Conservation (phyloP, 2,888 invertebrate genomes). For the Dynastes grantii region DNA sequence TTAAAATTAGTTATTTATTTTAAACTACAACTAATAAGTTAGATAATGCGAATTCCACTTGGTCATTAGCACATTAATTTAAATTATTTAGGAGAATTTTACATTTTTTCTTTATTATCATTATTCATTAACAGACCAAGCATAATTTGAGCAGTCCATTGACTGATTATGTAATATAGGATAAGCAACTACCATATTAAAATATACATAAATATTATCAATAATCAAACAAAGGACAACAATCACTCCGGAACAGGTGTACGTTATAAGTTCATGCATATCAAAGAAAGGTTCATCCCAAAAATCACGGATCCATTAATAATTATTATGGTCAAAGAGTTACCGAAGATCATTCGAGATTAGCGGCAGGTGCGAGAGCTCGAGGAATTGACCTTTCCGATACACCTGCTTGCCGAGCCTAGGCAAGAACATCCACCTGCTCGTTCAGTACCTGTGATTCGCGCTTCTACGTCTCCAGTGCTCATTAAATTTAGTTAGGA, state of each 20-base stretch:
- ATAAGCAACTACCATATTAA: too few species aligned
- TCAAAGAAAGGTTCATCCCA: conserved; percentile 10
- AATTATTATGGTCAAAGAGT: conserved; percentile 39
- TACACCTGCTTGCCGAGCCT: conserved; percentile 55
- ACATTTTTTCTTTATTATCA: too few species aligned
- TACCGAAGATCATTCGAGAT: conserved; percentile 48
- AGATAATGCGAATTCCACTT: too few species aligned
- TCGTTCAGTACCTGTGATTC: conserved; percentile 25
- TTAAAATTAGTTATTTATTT: too few species aligned
- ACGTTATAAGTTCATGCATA: not conserved
- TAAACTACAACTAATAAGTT: too few species aligned
- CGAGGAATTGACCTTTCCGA: conserved; percentile 53
- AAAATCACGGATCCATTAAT: conserved; percentile 43
- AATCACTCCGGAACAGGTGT: conserved; percentile 11
- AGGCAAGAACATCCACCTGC: conserved; percentile 12
- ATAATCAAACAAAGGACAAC: too few species aligned
- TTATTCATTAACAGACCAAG: too few species aligned
- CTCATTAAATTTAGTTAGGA: conserved; percentile 38
- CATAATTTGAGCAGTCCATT: too few species aligned
- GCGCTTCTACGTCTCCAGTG: conserved; percentile 26
- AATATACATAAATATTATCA: too few species aligned
- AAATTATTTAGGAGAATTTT: too few species aligned
- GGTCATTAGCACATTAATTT: too few species aligned
- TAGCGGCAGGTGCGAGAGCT: conserved; percentile 53
- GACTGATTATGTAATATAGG: too few species aligned